Evolutionary conservation across 2,797 vertebrate species (phyloP).

Genomic region (Erethizon dorsatum): DNA sequence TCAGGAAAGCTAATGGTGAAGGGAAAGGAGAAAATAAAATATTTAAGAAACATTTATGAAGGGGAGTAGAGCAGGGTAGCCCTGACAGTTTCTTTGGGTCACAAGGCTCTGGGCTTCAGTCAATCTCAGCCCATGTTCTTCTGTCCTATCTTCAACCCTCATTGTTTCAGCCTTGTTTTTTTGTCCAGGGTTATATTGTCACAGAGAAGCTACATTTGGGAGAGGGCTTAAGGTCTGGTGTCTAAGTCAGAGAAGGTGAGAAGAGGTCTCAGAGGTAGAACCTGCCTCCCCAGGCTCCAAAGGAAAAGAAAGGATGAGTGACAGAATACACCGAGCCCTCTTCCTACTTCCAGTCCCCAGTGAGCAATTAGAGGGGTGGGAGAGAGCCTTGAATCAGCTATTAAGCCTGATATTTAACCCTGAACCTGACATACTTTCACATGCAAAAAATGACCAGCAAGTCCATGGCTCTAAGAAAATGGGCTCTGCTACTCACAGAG

Average conservation of each 20-base stretch:
- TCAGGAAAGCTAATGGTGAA: not conserved
- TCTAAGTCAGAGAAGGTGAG: not conserved
- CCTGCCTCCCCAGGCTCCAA: not conserved
- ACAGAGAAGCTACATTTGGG: accelerated
- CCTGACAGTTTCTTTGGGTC: not conserved
- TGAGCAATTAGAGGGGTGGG: not conserved
- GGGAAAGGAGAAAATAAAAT: not conserved
- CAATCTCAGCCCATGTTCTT: accelerated
- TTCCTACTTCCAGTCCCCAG: not conserved
- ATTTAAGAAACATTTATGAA: not conserved
- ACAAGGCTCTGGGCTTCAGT: not conserved
- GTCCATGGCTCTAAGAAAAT: not conserved
- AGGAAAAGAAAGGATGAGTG: not conserved
- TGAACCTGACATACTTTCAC: not conserved
- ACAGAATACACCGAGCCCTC: not conserved
- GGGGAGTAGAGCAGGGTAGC: not conserved
- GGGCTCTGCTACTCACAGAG: not conserved
- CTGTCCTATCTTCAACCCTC: not conserved
- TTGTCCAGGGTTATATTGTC: not conserved
- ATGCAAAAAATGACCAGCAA: not conserved
- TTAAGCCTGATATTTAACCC: not conserved
- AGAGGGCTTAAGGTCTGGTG: not conserved
- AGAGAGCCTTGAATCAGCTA: not conserved
- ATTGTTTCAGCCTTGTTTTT: not conserved
- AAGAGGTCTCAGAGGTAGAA: not conserved